A percentile compares a stretch with the other conserved stretches of the same genome.
Evolutionary conservation across 2,113 vertebrate genomes (phyloP).

Genomic region (Oryzias woworae): DNA sequence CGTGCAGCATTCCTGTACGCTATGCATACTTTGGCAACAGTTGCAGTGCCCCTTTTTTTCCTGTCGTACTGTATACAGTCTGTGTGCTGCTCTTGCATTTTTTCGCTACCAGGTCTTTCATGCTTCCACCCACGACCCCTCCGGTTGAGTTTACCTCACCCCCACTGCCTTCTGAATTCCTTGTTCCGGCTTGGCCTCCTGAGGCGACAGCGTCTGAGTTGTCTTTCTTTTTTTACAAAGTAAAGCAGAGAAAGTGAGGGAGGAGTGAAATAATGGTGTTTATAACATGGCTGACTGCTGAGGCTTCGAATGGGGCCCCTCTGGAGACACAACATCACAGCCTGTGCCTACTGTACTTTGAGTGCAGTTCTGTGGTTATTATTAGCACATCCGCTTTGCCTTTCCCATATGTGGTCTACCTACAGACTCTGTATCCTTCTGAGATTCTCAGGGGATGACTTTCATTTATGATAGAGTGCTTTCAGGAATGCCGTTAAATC

Average conservation of each 20-base stretch:
- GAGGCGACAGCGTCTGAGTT: slow-evolving; percentile 40
- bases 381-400: slow-evolving; percentile 55
- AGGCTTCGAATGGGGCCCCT: slow-evolving; percentile 51
- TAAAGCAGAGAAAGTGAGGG: slow-evolving; percentile 33
- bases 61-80: slow-evolving; percentile 89
- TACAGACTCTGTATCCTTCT: slow-evolving; percentile 35
- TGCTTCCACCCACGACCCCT: slow-evolving; percentile 1
- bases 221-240: slow-evolving; percentile 52
- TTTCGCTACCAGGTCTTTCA: slow-evolving; percentile 18
- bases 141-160: not conserved
- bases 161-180: slow-evolving; percentile 42
- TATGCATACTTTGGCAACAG: slow-evolving; percentile 97
- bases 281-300: slow-evolving; percentile 69
- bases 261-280: slow-evolving; percentile 71
- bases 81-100: slow-evolving; percentile 80
- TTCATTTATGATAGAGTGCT: slow-evolving; percentile 46
- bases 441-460: slow-evolving; percentile 46
- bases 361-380: slow-evolving; percentile 54
- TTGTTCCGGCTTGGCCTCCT: slow-evolving; percentile 59
- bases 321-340: slow-evolving; percentile 64
- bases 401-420: slow-evolving; percentile 44
- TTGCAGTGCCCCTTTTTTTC: slow-evolving; percentile 75
- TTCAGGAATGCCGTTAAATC: slow-evolving; percentile 52
- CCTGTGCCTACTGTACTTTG: slow-evolving; percentile 33
- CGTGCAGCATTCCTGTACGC: slow-evolving; percentile 96